These are phyloP conservation scores for Onychorhynchus coronatus DNA, from an alignment of 2,113 vertebrate species.

Conservation along the genomic window DNA sequence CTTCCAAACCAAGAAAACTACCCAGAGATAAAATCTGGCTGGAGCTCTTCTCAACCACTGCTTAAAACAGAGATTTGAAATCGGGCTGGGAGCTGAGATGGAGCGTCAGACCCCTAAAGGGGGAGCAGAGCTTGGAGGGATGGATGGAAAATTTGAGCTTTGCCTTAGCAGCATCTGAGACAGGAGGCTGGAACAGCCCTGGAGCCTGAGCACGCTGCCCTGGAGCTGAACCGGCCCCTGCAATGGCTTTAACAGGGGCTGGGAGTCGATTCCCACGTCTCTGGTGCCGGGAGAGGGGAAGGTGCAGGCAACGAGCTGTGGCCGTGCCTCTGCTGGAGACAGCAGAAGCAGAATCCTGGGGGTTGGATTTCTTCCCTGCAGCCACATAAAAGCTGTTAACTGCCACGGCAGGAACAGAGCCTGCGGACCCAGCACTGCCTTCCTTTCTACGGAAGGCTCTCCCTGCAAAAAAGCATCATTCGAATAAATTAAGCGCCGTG, in stretches of 20 bases:
- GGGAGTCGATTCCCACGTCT: rapidly evolving
- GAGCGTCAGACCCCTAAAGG: not conserved
- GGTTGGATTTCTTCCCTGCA: not conserved
- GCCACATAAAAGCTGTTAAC: not conserved
- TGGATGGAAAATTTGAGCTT: not conserved
- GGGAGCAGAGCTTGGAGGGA: not conserved
- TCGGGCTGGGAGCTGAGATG: rapidly evolving
- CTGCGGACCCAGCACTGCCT: rapidly evolving
- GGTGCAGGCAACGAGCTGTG: not conserved
- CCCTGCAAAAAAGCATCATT: not conserved
- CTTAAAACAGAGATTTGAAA: not conserved
- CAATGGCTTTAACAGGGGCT: rapidly evolving
- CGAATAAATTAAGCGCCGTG: rapidly evolving
- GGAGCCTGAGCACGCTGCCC: not conserved
- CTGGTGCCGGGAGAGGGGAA: not conserved
- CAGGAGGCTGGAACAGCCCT: not conserved
- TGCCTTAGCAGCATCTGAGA: not conserved
- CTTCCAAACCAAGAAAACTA: not conserved
- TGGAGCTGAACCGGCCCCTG: not conserved
- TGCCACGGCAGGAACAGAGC: rapidly evolving
- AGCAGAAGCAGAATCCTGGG: rapidly evolving
- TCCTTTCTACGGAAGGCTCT: not conserved
- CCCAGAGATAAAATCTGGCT: not conserved
- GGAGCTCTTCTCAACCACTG: not conserved
- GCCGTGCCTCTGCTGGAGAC: not conserved